These are phyloP conservation scores for Heterodera carotae DNA, from an alignment of 1,140 invertebrate species.

Conservation along the genomic window DNA sequence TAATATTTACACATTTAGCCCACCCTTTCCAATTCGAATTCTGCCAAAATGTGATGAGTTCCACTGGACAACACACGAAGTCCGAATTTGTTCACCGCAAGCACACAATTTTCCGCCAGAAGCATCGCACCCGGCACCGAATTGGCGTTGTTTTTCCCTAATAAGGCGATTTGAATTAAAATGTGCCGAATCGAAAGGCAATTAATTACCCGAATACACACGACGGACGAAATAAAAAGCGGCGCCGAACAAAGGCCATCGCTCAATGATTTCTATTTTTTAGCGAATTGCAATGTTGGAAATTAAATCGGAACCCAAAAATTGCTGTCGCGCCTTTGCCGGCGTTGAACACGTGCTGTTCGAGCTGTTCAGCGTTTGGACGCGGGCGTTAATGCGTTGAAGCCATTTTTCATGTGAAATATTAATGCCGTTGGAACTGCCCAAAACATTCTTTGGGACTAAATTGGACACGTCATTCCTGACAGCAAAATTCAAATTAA, in stretches of 20 bases:
- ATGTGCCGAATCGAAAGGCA: background rate
- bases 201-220: background rate
- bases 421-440: constrained; percentile 7
- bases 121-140: constrained; percentile 10
- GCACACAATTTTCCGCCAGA: constrained; percentile 32
- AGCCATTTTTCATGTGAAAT: constrained; percentile 40
- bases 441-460: constrained; percentile 55
- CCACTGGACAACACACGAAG: constrained; percentile 24
- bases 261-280: constrained; percentile 77
- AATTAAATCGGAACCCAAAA: constrained; percentile 44
- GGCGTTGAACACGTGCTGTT: constrained; percentile 18
- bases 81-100: constrained; percentile 42
- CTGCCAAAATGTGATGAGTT: constrained; percentile 21
- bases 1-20: too few relatives aligned
- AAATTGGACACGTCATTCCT: constrained; percentile 43
- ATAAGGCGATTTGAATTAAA: background rate
- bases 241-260: constrained; percentile 93
- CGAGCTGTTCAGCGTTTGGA: constrained; percentile 20
- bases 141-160: constrained; percentile 6
- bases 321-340: constrained; percentile 36
- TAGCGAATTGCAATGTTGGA: constrained; percentile 34
- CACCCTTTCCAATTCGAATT: constrained; percentile 32
- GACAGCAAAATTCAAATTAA: background rate
- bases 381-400: constrained; percentile 33
- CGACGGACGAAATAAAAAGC: constrained; percentile 78